Evolutionary conservation across 2,888 invertebrate genomes (phyloP).

Genomic region (Machimus rusticus): DNA sequence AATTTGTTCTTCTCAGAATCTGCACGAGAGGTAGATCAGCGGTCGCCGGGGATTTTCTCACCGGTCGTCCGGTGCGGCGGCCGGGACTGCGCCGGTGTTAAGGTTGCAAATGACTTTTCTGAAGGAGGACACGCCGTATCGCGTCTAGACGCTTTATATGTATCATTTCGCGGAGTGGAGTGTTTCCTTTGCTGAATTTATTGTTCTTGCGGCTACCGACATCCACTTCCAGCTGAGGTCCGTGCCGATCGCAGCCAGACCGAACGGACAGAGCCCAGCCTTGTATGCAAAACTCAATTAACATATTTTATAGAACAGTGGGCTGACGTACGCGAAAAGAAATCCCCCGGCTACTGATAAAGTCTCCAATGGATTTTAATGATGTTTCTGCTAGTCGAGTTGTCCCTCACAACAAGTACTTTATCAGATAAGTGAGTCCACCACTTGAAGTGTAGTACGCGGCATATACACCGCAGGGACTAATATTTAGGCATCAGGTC

Average conservation of each 20-base stretch:
- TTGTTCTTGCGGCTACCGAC: conserved; percentile 43
- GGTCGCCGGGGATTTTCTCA: conserved; percentile 5
- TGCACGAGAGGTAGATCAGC: not conserved
- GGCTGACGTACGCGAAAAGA: conserved; percentile 25
- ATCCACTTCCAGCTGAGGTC: conserved; percentile 37
- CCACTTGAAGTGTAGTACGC: conserved; percentile 21
- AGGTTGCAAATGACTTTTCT: conserved; percentile 34
- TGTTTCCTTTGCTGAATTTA: conserved; percentile 43
- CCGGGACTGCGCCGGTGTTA: not conserved
- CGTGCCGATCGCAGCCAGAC: not conserved
- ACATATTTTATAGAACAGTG: conserved; percentile 47
- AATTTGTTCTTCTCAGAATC: conserved; percentile 28
- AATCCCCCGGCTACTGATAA: conserved; percentile 39
- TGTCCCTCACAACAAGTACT: conserved; percentile 38
- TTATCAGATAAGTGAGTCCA: conserved; percentile 35
- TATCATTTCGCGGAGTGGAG: conserved; percentile 15
- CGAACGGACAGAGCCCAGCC: conserved; percentile 13
- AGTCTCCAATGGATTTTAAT: conserved; percentile 44
- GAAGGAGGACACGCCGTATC: conserved; percentile 34
- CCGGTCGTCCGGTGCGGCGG: not conserved
- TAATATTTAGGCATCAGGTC: conserved; percentile 43
- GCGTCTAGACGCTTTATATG: conserved; percentile 44
- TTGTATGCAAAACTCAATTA: conserved; percentile 48
- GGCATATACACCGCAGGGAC: conserved; percentile 25
- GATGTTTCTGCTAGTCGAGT: conserved; percentile 39